Base-by-base conservation (phyloP, 2,888 invertebrate genomes). In the Hyppa rectilinea region DNA sequence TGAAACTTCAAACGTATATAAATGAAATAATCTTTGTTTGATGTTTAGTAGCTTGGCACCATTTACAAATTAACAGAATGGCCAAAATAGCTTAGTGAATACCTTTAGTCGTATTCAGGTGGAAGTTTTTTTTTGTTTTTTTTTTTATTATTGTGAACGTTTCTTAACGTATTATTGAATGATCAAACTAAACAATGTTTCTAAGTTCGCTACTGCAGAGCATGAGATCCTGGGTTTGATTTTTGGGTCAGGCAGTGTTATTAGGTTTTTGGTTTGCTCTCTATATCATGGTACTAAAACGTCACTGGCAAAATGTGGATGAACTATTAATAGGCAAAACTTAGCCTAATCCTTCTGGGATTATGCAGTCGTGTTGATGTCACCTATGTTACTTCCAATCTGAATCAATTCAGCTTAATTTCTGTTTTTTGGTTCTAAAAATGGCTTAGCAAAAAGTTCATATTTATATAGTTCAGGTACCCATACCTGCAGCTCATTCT, bases 401-500 rank as follows among this genome's bases (percentile, higher is more conserved):
- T 43, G 20, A 43, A n/a, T n/a, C n/a, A n/a, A n/a, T n/a, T n/a
- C n/a, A n/a, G n/a, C n/a, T n/a, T n/a, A n/a, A n/a, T n/a, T n/a
- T n/a, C n/a, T n/a, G n/a, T n/a, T n/a, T n/a, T n/a, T n/a, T n/a
- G n/a, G n/a, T n/a, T n/a, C n/a, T n/a, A n/a, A n/a, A 43, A 43
- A 43, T 7, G 20, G 20, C 6, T 43, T 43, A 20, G 20, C 20
- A 43, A 43, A 7, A 6, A 43, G 9, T n/a, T n/a, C 45, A 45
- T 43, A 43, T 43, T 43, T 40, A 40, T 17, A 17, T 17, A 40
- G 17, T n/a, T n/a, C n/a, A n/a, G n/a, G n/a, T n/a, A n/a, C 17
- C 5, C 43, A 83, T 66, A 97, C 97, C 96, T 98, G 98, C 81
- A 98, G 92, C 87, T 98, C 98, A 59, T 97, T 97, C 90, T 98